Evolutionary conservation across 2,113 vertebrate species (phyloP).

Genomic region (Amblyornis subalaris): DNA sequence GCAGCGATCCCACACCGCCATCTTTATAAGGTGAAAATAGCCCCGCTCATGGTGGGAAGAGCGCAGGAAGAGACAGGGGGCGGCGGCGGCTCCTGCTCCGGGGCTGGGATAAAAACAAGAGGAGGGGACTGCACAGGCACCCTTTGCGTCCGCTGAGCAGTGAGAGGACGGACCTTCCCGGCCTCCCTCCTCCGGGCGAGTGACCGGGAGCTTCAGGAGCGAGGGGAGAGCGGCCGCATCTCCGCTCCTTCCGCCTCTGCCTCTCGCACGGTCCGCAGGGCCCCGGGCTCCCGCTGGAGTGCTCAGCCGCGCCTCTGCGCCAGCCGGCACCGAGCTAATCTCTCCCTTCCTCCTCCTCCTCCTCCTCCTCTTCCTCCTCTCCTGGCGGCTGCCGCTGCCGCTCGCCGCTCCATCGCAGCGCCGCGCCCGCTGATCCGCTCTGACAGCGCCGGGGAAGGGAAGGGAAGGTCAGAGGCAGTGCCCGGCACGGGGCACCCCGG

Average conservation of each 20-base stretch:
- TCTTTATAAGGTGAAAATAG: constrained; percentile 82
- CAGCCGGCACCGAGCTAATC: constrained; percentile 28
- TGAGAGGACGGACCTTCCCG: background rate
- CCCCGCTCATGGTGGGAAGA: constrained; percentile 74
- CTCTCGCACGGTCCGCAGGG: background rate
- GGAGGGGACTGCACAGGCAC: background rate
- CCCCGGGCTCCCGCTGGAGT: constrained; percentile 5
- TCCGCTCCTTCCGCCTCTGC: background rate
- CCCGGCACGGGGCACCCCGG: background rate
- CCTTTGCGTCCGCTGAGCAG: background rate
- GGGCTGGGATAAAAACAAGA: constrained; percentile 18
- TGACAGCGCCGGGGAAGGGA: background rate
- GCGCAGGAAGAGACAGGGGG: constrained; percentile 27
- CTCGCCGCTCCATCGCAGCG: constrained; percentile 45
- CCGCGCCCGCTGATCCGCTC: background rate
- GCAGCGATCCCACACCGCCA: constrained; percentile 84
- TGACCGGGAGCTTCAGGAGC: background rate
- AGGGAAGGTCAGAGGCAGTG: background rate
- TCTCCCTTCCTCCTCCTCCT: constrained; percentile 2
- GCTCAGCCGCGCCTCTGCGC: constrained; percentile 44
- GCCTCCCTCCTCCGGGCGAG: background rate
- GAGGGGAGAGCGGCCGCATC: background rate
- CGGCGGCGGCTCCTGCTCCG: constrained; percentile 6
- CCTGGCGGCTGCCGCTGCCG: background rate
- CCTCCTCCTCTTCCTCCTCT: constrained; percentile 13